A percentile compares a stretch with the other conserved stretches of the same genome.
phyloP scores from a whole-genome alignment of 2,888 invertebrate genomes.

The Tetramorium bicarinatum region DNA sequence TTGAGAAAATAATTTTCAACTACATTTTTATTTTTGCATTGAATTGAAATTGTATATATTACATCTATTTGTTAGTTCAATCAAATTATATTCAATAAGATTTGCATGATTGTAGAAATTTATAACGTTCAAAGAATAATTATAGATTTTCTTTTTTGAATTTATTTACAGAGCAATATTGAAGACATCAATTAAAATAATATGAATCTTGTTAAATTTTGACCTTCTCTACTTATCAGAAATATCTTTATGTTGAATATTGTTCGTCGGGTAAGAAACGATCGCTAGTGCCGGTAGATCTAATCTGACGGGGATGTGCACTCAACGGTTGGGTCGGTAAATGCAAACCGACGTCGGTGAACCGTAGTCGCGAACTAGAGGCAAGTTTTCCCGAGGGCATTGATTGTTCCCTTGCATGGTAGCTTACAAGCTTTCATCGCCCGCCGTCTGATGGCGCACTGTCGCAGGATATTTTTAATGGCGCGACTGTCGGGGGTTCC shows the following conservation, averaged over 20 bases:
- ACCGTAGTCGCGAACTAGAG: constrained; percentile 40
- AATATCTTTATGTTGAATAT: not conserved
- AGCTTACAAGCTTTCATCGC: constrained; percentile 61
- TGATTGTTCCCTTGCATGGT: constrained; percentile 63
- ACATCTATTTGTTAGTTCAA: not conserved
- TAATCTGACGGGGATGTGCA: not conserved
- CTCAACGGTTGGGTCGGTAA: constrained; percentile 70
- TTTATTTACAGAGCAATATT: not conserved
- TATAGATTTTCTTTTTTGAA: not conserved
- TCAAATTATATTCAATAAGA: not conserved
- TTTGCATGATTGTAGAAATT: not conserved
- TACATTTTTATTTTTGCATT: not conserved
- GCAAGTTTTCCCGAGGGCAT: constrained; percentile 67
- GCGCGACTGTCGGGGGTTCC: constrained; percentile 50
- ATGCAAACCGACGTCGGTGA: constrained; percentile 43
- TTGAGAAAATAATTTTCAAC: not conserved
- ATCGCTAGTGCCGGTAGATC: constrained; percentile 22
- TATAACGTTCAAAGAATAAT: not conserved
- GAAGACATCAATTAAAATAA: not conserved
- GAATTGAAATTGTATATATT: not conserved
- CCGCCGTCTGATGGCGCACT: constrained; percentile 71
- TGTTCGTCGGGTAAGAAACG: constrained; percentile 41
- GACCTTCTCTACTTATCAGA: not conserved
- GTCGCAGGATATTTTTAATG: constrained; percentile 29
- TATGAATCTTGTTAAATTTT: not conserved